Evolutionary conservation across 2,113 vertebrate genomes (phyloP).

Genomic region (Rhynchomys soricoides): DNA sequence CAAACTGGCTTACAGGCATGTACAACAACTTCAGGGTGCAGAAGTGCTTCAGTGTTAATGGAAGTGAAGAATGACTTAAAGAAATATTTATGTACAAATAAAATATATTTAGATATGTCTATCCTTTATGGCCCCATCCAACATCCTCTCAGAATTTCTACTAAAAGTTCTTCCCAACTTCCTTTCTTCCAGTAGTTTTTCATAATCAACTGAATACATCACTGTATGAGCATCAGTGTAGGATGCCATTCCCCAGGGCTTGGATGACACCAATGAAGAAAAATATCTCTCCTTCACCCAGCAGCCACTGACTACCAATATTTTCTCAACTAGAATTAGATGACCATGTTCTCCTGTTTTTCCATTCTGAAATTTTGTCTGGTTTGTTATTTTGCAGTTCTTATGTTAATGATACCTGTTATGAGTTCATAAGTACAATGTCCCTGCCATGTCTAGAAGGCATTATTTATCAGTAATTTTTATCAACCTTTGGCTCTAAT

Average conservation of each 20-base stretch:
- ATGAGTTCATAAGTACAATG: neutral
- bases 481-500: neutral
- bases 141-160: neutral
- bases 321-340: neutral
- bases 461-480: neutral
- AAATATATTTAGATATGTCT: neutral
- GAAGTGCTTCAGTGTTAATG: neutral
- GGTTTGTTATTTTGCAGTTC: neutral
- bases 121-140: neutral
- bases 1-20: neutral
- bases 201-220: neutral
- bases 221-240: neutral
- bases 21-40: neutral
- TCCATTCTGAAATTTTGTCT: neutral
- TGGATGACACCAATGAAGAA: neutral
- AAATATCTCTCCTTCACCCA: neutral
- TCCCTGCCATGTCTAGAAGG: neutral
- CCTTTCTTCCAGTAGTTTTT: neutral
- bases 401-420: neutral
- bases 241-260: too few species aligned
- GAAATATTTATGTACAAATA: neutral
- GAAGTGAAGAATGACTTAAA: neutral
- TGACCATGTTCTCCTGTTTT: neutral
- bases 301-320: neutral
- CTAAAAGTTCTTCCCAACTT: neutral